Evolutionary conservation across 2,797 vertebrate species (phyloP), one percentile per base, ranked within the genome.

Genomic region (Hafferia zeledoni): DNA sequence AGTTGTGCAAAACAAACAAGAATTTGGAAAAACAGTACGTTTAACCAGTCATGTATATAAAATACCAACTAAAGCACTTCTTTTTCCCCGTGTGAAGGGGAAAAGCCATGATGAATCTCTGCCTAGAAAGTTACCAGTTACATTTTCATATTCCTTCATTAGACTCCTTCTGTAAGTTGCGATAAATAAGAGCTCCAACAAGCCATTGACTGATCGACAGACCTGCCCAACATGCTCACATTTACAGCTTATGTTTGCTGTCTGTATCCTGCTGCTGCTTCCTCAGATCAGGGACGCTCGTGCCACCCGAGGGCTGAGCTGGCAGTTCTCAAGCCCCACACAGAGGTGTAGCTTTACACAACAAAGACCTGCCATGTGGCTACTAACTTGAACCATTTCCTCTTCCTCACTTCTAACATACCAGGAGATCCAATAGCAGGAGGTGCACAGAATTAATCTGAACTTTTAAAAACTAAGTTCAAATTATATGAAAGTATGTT

Each of bases 1-100:
- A 97, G 50, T 96, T 98, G 98, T 98, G 98, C 98, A 98, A 98
- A 98, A 97, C 96, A 96, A 98, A 96, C 91, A 92, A 92, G 97
- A 97, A 94, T 91, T 94, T 96, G 95, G 89, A 97, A 97, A 98
- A 98, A 96, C 97, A 96, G 27, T 95, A 93, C 31, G 84, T 97
- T 97, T 84, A 81, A 96, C 95, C 93, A 97, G 82, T 97, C 90
- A 87, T 96, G 97, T 92, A 82, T 88, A 96, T 96, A 97, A 97
- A 96, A 96, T 87, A 85, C 88, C 88, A 95, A 86, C 93, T 90
- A 89, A 77, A 96, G 94, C 84, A 94, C 85, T 95, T 95, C 94
- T 93, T 93, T 86, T 94, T 67, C 89, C 94, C 96, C 14, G 7
- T 78, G 75, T 65, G 60, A 61, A 95, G 14, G 82, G 81, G 88